phyloP scores from a whole-genome alignment of 2,888 invertebrate species.

The Oeneis ivallda region DNA sequence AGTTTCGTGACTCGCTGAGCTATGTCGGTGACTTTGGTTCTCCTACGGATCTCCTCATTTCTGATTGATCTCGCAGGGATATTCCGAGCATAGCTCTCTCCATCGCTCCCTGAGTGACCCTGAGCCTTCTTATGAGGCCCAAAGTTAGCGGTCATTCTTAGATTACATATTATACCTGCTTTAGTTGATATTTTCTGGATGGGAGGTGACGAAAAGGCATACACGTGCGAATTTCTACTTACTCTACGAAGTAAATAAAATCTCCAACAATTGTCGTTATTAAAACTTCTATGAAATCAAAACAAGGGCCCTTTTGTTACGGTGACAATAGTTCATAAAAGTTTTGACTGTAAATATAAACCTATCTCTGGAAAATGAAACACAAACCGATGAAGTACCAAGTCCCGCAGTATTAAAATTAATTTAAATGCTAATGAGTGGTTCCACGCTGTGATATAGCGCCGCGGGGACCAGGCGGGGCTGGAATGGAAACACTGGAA shows the following conservation, averaged over 20 bases:
- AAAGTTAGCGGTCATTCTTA: too few relatives aligned
- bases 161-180: too few relatives aligned
- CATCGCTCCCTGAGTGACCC: too few relatives aligned
- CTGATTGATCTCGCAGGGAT: too few relatives aligned
- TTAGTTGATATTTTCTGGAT: too few relatives aligned
- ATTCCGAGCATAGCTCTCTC: too few relatives aligned
- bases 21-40: too few relatives aligned
- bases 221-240: too few relatives aligned
- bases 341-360: not conserved
- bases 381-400: conserved; percentile 25
- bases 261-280: not conserved
- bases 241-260: not conserved
- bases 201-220: too few relatives aligned
- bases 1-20: too few relatives aligned
- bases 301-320: not conserved
- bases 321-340: not conserved
- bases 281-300: not conserved
- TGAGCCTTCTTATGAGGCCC: too few relatives aligned
- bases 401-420: conserved; percentile 43
- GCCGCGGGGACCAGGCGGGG: conserved; percentile 40
- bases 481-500: conserved; percentile 18
- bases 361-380: conserved; percentile 8
- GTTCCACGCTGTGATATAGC: conserved; percentile 41
- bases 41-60: too few relatives aligned
- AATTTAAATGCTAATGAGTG: conserved; percentile 48